Evolutionary conservation across 37 sponge, comb jelly and placozoan genomes (phyloP).

Genomic region (Oscarella lobularis): DNA sequence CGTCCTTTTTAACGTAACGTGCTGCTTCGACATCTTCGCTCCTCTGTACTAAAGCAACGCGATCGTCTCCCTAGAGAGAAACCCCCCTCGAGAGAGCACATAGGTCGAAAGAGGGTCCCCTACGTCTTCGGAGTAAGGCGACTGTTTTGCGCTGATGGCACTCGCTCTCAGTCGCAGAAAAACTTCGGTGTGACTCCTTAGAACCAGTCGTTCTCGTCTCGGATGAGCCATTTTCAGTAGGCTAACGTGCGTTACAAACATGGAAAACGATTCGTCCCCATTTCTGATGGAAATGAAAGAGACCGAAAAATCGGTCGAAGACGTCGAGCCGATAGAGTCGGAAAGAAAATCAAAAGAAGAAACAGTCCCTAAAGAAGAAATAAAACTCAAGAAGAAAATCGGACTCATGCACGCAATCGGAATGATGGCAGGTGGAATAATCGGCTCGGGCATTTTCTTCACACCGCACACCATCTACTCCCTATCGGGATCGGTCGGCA

Average conservation of each 20-base stretch:
- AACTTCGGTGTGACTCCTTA: background rate
- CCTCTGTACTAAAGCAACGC: background rate
- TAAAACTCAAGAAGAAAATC: no score
- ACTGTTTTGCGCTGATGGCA: background rate
- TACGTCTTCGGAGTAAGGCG: background rate
- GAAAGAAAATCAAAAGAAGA: no score
- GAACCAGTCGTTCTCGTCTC: background rate
- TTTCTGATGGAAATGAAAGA: no score
- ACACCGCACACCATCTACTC: background rate
- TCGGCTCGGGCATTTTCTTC: conserved; percentile 5
- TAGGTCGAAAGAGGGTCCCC: background rate
- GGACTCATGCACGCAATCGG: background rate
- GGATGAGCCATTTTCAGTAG: no score
- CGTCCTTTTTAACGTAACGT: background rate
- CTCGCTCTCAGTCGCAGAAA: background rate
- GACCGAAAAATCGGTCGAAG: no score
- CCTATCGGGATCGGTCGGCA: background rate
- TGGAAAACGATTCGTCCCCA: no score
- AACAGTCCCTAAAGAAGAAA: no score
- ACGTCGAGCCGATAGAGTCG: no score
- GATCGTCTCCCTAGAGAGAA: background rate
- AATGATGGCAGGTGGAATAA: background rate
- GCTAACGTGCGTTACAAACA: no score
- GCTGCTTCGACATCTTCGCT: background rate
- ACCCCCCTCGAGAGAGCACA: background rate